phyloP scores from a whole-genome alignment of 53 echinoderm and acorn worm species.

The Luidia sarsii region DNA sequence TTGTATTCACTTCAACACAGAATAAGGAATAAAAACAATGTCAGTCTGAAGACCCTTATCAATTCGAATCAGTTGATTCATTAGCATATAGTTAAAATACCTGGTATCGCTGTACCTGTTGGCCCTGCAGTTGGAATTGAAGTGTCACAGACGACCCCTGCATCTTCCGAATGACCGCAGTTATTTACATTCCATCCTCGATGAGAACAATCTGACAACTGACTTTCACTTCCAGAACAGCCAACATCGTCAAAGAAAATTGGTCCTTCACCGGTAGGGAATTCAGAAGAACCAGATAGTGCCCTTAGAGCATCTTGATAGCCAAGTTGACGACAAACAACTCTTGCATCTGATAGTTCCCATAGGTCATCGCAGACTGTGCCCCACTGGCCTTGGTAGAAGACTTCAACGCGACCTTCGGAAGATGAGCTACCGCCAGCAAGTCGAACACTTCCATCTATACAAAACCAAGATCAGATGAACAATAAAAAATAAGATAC shows the following conservation, averaged over 20 bases:
- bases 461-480: no score
- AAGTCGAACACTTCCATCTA: constrained; percentile 30
- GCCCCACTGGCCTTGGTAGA: constrained; percentile 25
- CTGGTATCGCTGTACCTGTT: background rate
- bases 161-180: constrained; percentile 40
- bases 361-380: constrained; percentile 13
- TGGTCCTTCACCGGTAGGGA: background rate
- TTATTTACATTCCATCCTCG: constrained; percentile 3
- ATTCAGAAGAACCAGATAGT: constrained; percentile 5
- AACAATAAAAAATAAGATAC: no score
- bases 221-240: constrained; percentile 10
- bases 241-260: constrained; percentile 17
- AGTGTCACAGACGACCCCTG: constrained; percentile 3
- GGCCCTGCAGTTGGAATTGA: background rate
- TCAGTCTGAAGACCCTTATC: background rate
- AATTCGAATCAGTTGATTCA: background rate
- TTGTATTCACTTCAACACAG: background rate
- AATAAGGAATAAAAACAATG: background rate
- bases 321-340: constrained; percentile 12
- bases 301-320: constrained; percentile 1
- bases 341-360: constrained; percentile 2
- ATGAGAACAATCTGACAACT: constrained; percentile 10
- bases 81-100: background rate
- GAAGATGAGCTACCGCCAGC: background rate
- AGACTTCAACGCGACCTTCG: constrained; percentile 12